Evolutionary conservation across 2,113 vertebrate genomes (phyloP).

Genomic region (Gallinago undulata): DNA sequence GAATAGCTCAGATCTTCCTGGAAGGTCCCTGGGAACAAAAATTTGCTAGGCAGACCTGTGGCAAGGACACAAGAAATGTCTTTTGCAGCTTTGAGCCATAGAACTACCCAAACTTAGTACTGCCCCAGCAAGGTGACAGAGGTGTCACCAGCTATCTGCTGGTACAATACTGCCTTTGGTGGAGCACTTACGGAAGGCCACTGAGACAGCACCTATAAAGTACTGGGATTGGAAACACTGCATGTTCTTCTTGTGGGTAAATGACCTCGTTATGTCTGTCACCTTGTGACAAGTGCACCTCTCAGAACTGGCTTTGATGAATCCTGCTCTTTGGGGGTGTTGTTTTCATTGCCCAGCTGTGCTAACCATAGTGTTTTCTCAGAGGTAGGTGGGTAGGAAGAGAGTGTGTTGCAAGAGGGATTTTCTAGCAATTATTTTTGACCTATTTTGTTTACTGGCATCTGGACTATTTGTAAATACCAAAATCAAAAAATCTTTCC

Average conservation of each 20-base stretch:
- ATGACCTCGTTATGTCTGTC: background rate
- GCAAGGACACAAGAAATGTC: background rate
- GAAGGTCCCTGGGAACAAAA: background rate
- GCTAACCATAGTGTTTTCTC: background rate
- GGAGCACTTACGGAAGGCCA: background rate
- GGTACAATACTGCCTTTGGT: background rate
- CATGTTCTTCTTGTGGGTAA: background rate
- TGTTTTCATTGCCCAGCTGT: background rate
- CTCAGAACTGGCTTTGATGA: background rate
- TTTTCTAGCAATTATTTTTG: slow-evolving; percentile 4
- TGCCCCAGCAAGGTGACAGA: background rate
- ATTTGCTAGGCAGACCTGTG: background rate
- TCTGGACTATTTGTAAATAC: background rate
- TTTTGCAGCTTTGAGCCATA: background rate
- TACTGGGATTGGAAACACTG: background rate
- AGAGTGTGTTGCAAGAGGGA: background rate
- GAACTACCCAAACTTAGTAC: background rate
- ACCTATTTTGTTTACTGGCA: slow-evolving; percentile 1
- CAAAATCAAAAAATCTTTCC: background rate
- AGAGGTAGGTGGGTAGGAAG: background rate
- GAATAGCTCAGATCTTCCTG: background rate
- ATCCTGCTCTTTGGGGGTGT: background rate
- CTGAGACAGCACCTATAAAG: background rate
- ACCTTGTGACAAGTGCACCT: background rate
- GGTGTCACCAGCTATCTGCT: background rate